These are phyloP conservation scores for Pteronura brasiliensis DNA, from an alignment of 2,113 vertebrate genomes.

Conservation along the genomic window DNA sequence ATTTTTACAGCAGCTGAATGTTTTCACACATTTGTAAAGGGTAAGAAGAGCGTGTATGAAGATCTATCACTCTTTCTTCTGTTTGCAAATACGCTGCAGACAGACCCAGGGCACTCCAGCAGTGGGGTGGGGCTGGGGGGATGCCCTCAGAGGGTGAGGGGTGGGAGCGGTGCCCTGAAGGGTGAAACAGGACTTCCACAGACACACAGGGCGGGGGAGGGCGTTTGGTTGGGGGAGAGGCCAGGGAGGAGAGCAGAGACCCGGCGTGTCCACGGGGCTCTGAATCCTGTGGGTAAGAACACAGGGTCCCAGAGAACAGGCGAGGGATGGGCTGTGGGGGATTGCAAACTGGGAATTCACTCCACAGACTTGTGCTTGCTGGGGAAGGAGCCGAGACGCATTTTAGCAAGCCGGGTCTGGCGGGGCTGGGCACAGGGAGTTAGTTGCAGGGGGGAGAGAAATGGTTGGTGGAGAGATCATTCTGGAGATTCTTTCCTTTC, in stretches of 20 bases:
- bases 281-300: background rate
- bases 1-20: slow-evolving; percentile 57
- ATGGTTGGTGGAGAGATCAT: background rate
- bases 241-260: background rate
- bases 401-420: background rate
- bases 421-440: background rate
- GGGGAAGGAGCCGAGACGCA: background rate
- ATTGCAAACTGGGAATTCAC: background rate
- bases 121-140: background rate
- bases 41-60: background rate
- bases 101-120: background rate
- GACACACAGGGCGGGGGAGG: background rate
- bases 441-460: background rate
- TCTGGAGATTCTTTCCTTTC: background rate
- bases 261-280: background rate
- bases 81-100: slow-evolving; percentile 47
- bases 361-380: background rate
- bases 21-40: slow-evolving; percentile 70
- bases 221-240: background rate
- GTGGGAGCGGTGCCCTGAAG: background rate
- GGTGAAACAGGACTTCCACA: background rate
- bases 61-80: slow-evolving; percentile 24
- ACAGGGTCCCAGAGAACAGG: no score
- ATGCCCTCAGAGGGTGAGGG: background rate
- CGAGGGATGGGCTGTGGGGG: fast-evolving